Conservation (phyloP, 92 coral and sea anemone species). For the Palythoa caribaeorum region DNA sequence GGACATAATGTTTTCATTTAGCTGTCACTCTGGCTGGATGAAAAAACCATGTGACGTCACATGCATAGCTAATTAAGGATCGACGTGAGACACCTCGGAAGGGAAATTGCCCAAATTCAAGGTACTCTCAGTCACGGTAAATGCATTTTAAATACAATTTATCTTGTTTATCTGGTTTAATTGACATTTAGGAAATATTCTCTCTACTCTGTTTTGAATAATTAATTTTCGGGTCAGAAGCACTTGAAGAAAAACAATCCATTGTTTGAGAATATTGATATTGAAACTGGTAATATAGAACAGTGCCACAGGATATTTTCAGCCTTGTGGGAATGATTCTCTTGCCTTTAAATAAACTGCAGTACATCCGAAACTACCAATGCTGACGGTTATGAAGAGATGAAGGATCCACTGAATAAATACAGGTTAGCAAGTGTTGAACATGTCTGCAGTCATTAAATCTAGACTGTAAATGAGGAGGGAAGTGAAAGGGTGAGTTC, state of each 20-base stretch:
- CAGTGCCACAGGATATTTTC: too few relatives aligned
- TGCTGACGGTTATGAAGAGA: too few relatives aligned
- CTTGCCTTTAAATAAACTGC: too few relatives aligned
- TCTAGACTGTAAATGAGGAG: too few relatives aligned
- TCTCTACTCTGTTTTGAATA: neutral
- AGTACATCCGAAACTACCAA: too few relatives aligned
- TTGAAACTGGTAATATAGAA: too few relatives aligned
- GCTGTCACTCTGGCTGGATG: slow-evolving; percentile 2
- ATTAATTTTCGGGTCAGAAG: slow-evolving; percentile 7
- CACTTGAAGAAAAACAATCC: neutral
- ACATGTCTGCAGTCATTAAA: too few relatives aligned
- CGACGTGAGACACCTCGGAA: slow-evolving; percentile 1
- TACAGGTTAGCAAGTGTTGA: too few relatives aligned
- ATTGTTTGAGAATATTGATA: too few relatives aligned
- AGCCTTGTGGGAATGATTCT: too few relatives aligned
- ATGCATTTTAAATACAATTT: neutral
- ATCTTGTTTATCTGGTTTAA: slow-evolving; percentile 3
- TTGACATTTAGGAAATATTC: neutral
- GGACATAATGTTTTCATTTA: slow-evolving; percentile 28
- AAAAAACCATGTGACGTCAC: slow-evolving; percentile 54
- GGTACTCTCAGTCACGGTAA: slow-evolving; percentile 7
- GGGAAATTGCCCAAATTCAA: slow-evolving; percentile 17
- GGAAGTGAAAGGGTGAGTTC: too few relatives aligned
- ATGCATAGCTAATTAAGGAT: slow-evolving; percentile 12
- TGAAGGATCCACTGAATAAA: too few relatives aligned